Evolutionary conservation across 2,888 invertebrate genomes (phyloP), one percentile per base, ranked within the genome.

Genomic region (Drosophila kuntzei): DNA sequence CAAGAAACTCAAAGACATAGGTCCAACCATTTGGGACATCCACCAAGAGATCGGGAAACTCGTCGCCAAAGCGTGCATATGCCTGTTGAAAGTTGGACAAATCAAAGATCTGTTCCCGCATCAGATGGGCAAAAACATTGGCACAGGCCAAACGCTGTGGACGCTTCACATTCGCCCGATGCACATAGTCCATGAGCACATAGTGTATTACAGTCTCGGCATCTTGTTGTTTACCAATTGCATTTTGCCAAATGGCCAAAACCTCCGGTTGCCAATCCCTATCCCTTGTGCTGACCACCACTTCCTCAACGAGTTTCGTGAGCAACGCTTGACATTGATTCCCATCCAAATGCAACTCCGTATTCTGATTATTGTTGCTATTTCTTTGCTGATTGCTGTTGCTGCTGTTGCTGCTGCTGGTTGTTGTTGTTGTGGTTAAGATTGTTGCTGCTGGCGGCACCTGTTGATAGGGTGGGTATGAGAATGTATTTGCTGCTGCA

Each of bases 21-120:
- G 76, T 68, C 90, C 91, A 91, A 3, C 87, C 90, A 14, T 89
- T 89, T 9, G 91, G 91, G 18, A 91, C 90, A 72, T 91, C 91
- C 7, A 90, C 63, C 14, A 91, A 70, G 18, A 91, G 32, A 32
- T 91, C 91, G 2, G 80, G 74, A 39, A 90, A 83, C 2, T 84
- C 88, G 6, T 85, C 80, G 9, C 71, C 72, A 50, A 91, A 91
- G 11, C 80, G 81, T 0, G 54, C 58, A 44, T 91, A 91, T 0
- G 87, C 90, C 44, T 82, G 73, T 0, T 16, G 66, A 65, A 91
- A 91, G 16, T 68, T 61, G 1, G 57, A 22, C 37, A 64, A 77
- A 6, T 84, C 82, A 3, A 90, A 75, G 2, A 72, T 71, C 6
- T 88, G 73, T 14, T 71, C 65, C 1, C 43, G 59, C 80, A 91